phyloP scores from a whole-genome alignment of 2,888 invertebrate genomes.

The Acronicta alni region DNA sequence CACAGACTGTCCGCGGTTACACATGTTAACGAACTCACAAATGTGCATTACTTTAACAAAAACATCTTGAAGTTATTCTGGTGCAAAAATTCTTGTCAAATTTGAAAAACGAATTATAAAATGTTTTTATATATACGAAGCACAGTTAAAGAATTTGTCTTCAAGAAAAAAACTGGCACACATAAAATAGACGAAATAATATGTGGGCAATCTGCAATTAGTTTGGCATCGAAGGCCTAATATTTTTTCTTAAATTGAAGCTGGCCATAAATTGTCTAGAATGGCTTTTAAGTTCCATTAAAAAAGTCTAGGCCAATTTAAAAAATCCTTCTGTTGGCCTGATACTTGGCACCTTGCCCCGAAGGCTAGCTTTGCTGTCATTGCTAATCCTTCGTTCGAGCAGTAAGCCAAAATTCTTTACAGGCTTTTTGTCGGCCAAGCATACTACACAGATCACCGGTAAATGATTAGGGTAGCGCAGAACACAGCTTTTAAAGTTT shows the following conservation, averaged over 20 bases:
- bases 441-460: slow-evolving; percentile 35
- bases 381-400: slow-evolving; percentile 45
- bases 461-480: slow-evolving; percentile 10
- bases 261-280: slow-evolving; percentile 23
- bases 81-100: no score
- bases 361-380: slow-evolving; percentile 39
- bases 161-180: no score
- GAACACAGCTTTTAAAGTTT: no score
- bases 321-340: slow-evolving; percentile 29
- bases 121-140: no score
- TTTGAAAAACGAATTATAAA: no score
- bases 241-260: slow-evolving; percentile 6
- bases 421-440: slow-evolving; percentile 36
- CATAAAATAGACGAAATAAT: neutral
- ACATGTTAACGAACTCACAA: no score
- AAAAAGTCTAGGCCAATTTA: slow-evolving; percentile 37
- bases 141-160: neutral
- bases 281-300: slow-evolving; percentile 35
- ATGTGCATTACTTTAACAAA: no score
- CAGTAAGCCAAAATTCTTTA: slow-evolving; percentile 38
- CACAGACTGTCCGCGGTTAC: no score
- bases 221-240: neutral
- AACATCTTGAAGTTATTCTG: no score
- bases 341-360: slow-evolving; percentile 44
- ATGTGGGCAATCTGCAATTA: neutral